Base-by-base conservation (phyloP, 2,888 invertebrate species). In the Torymus texanus region DNA sequence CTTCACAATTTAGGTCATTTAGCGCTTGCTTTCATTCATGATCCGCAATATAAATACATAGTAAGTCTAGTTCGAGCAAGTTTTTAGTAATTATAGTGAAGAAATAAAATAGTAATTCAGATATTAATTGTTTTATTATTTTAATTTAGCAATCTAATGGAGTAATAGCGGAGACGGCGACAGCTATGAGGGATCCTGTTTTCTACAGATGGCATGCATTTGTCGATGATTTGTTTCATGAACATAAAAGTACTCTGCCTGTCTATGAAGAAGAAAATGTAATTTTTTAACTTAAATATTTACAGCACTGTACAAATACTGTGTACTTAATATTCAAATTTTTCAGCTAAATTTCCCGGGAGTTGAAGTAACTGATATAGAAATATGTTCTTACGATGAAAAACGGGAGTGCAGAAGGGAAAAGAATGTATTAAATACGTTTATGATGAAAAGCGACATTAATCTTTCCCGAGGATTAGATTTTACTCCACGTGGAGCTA, bases 131-230 rank as follows among this genome's bases (percentile, higher is more conserved):
- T 41, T 41, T 41, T 41, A n/a, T 55, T 50, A 50, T 62, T 24
- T 53, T 58, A 10, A 14, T 41, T 41, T 87, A 96, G 94, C 96
- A 97, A 91, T 93, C 93, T 70, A 94, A 95, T 85, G 94, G 95
- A 59, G 94, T 96, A 41, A 96, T 97, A 93, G 96, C 95, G 0
- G 96, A 96, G 87, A 93, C 95, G 0, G 93, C 95, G 0, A 96
- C 96, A 0, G 95, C 96, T 0, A 96, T 97, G 96, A 92, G 96
- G 2, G 97, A 97, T 90, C 96, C 97, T 0, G 91, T 95, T 24
- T 97, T 97, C 92, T 97, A 96, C 91, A 93, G 95, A 87, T 96
- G 95, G 95, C 97, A 97, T 87, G 92, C 95, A 0, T 94, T 93
- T 87, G 91, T 96, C 29, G 95, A 97, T 85, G 94, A 96, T 84